These are phyloP conservation scores for Coptodon bakossiorum DNA, from an alignment of 2,113 vertebrate genomes.

Conservation along the genomic window DNA sequence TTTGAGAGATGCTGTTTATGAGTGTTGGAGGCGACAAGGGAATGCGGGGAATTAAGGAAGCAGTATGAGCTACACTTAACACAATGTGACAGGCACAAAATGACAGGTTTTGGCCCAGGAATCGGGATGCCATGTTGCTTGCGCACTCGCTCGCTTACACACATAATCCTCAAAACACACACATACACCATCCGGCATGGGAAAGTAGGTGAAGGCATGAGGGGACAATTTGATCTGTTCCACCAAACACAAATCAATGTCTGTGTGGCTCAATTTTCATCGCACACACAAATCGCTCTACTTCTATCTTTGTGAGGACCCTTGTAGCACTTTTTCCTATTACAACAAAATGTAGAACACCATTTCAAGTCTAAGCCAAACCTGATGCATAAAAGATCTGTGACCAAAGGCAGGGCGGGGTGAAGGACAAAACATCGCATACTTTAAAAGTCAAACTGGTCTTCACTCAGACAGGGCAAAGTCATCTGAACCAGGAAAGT, in stretches of 20 bases:
- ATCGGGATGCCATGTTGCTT: background rate
- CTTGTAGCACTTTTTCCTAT: background rate
- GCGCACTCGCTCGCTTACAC: background rate
- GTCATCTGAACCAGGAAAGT: constrained; percentile 18
- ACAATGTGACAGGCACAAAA: constrained; percentile 64
- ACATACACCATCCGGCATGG: background rate
- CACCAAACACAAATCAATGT: constrained; percentile 46
- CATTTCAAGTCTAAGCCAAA: background rate
- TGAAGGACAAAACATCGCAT: background rate
- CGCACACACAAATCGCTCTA: background rate
- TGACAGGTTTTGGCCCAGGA: constrained; percentile 50
- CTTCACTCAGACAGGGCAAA: constrained; percentile 8
- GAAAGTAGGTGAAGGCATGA: constrained; percentile 15
- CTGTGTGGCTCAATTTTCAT: constrained; percentile 11
- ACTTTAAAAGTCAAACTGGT: background rate
- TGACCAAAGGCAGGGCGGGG: background rate
- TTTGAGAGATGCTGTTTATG: constrained; percentile 51
- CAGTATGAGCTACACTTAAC: constrained; percentile 48
- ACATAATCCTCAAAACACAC: background rate
- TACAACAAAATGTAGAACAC: background rate
- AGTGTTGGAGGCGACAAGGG: constrained; percentile 25
- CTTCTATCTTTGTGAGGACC: background rate
- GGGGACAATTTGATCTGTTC: constrained; percentile 49
- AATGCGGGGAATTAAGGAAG: constrained; percentile 49
- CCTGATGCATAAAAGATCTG: background rate